Conservation (phyloP, 2,797 vertebrate genomes). For the Parambassis ranga region DNA sequence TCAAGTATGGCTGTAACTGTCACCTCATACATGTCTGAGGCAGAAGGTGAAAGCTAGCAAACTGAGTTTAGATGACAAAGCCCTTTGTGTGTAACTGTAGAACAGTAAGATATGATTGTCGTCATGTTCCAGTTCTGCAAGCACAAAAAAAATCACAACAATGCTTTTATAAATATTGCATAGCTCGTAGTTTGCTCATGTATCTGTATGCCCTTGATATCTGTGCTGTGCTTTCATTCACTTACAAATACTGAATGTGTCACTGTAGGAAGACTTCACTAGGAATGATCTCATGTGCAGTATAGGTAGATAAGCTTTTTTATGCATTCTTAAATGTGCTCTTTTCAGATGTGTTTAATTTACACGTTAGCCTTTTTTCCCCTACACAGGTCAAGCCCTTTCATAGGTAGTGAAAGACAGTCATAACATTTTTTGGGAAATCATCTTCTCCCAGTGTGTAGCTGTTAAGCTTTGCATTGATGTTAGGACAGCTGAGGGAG, state of each 20-base stretch:
- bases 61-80: conserved; percentile 77
- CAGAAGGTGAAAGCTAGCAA: conserved; percentile 37
- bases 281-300: conserved; percentile 47
- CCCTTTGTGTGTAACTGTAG: conserved; percentile 81
- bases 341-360: background rate
- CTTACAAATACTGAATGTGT: conserved; percentile 14
- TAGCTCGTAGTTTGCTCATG: conserved; percentile 80
- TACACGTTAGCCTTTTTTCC: background rate
- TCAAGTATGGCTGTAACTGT: conserved; percentile 57
- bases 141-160: conserved; percentile 48
- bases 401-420: background rate
- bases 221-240: conserved; percentile 66
- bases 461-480: background rate
- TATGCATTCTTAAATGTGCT: conserved; percentile 8
- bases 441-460: background rate
- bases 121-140: conserved; percentile 73
- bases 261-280: conserved; percentile 36
- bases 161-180: conserved; percentile 81
- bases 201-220: conserved; percentile 64
- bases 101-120: conserved; percentile 83
- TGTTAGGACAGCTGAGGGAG: background rate
- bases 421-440: conserved; percentile 31
- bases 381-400: conserved; percentile 57
- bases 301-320: conserved; percentile 31
- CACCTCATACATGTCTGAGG: conserved; percentile 54